Evolutionary conservation across 2,113 vertebrate genomes (phyloP), one percentile per base, ranked within the genome.

Genomic region (Myrmecobius fasciatus): DNA sequence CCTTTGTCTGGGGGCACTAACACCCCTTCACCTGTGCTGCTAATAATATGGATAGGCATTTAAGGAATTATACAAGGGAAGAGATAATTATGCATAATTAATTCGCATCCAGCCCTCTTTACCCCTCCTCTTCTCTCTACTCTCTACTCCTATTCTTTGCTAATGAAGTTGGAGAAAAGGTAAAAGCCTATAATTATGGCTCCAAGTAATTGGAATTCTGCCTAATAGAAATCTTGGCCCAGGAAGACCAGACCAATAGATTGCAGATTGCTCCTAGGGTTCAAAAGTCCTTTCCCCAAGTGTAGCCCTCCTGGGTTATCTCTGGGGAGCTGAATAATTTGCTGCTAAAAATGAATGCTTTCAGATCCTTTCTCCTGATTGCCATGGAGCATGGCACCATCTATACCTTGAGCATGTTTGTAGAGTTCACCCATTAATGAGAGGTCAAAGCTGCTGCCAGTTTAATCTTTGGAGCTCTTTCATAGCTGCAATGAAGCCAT

Each of bases 191-290:
- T 97, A 92, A 98, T 97, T 98, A 92, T 52, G 97, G 36, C 92
- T 96, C 95, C 91, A 97, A 96, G 97, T 98, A 97, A 98, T 98
- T 98, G 97, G 91, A 96, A 89, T 47, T 8, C n/a, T 97, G 90
- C 75, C 96, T 96, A 97, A 97, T 92, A 94, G 93, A 97, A 97
- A 94, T 89, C 91, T 49, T 67, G 96, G 93, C 60, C 26, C 48
- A 92, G 97, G 92, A 98, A 95, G 95, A 94, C 95, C 96, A 96
- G 9, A 95, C 91, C 54, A 96, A 95, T 91, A 92, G 95, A 91
- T 92, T 95, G 54, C 89, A 94, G 94, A 91, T 91, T 95, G 83
- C 25, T 92, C 93, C 89, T 91, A 54, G 67, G 52, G 4, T 83
- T 47, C 92, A 24, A 83, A 97, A 95, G 91, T n/a, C 8, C 51